Conservation (phyloP, 1,140 invertebrate species). For the Drosophila kepulauana region DNA sequence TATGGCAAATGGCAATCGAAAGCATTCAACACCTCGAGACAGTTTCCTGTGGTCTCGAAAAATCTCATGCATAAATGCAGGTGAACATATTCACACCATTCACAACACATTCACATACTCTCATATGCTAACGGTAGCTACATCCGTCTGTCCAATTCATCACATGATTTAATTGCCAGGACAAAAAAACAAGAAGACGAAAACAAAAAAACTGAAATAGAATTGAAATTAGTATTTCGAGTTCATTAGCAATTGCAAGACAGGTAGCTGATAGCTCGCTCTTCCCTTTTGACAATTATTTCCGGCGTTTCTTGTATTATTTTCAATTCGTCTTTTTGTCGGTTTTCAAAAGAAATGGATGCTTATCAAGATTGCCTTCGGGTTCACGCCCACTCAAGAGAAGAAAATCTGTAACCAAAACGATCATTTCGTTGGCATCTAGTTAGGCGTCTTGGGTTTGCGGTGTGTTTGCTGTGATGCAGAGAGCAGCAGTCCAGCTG, state of each 20-base stretch:
- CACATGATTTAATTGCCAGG: conserved; percentile 58
- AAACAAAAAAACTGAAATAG: conserved; percentile 3
- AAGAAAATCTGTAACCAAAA: conserved; percentile 24
- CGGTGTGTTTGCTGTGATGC: conserved; percentile 63
- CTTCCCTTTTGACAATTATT: conserved; percentile 73
- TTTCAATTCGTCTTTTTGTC: conserved; percentile 3
- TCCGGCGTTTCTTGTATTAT: conserved; percentile 53
- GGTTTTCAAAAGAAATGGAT: conserved; percentile 47
- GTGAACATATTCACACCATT: conserved; percentile 75
- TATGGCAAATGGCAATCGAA: conserved; percentile 18
- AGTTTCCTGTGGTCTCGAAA: conserved; percentile 51
- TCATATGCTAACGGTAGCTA: conserved; percentile 66
- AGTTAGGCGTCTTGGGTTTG: conserved; percentile 56
- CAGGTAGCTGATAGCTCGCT: conserved; percentile 56
- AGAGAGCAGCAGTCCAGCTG: conserved; percentile 50
- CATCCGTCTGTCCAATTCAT: conserved; percentile 48
- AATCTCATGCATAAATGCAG: conserved; percentile 64
- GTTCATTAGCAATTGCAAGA: conserved; percentile 66
- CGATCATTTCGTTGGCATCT: conserved; percentile 73
- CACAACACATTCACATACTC: conserved; percentile 17
- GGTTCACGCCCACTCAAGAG: conserved; percentile 58
- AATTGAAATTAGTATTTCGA: conserved; percentile 19
- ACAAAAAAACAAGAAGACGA: conserved; percentile 24
- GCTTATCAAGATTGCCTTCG: conserved; percentile 68
- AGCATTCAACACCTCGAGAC: conserved; percentile 64